phyloP scores from a whole-genome alignment of 2,888 invertebrate genomes.

The Sphaeridia pumilis region DNA sequence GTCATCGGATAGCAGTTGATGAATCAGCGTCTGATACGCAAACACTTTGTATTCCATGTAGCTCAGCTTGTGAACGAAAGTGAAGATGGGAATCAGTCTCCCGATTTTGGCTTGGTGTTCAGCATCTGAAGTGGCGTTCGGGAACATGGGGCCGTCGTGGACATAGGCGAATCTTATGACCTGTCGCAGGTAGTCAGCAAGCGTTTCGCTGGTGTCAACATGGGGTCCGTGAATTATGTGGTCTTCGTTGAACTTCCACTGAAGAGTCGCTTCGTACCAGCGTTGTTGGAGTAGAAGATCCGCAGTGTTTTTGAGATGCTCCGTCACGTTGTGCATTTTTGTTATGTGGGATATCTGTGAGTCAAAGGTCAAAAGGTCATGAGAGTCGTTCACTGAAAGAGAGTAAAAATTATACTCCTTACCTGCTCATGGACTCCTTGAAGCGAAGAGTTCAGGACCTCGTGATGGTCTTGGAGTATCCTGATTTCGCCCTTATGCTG shows the following conservation, averaged over 20 bases:
- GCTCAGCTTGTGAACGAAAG: conserved; percentile 13
- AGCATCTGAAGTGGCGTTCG: background rate
- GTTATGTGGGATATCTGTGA: background rate
- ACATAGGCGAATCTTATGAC: conserved; percentile 6
- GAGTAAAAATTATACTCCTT: background rate
- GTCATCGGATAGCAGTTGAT: background rate
- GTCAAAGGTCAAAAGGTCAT: background rate
- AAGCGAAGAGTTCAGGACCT: background rate
- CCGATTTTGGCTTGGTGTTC: background rate
- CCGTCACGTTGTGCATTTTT: conserved; percentile 6
- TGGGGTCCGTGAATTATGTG: background rate
- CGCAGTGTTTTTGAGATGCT: conserved; percentile 1
- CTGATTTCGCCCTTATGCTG: background rate
- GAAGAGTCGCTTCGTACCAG: conserved; percentile 9
- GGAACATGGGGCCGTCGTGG: background rate
- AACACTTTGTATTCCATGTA: conserved; percentile 11
- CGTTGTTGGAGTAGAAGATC: conserved; percentile 5
- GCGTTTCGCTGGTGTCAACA: background rate
- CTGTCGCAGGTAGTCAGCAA: background rate
- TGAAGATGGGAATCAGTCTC: conserved; percentile 5
- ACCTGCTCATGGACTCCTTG: background rate
- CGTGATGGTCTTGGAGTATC: background rate
- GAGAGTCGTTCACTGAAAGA: background rate
- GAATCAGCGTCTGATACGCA: conserved; percentile 8
- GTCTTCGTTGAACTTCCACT: conserved; percentile 8